Percentiles rank a stretch among this genome's conserved stretches.
Conservation (phyloP, 1,140 invertebrate species). For the Dinoponera quadriceps region DNA sequence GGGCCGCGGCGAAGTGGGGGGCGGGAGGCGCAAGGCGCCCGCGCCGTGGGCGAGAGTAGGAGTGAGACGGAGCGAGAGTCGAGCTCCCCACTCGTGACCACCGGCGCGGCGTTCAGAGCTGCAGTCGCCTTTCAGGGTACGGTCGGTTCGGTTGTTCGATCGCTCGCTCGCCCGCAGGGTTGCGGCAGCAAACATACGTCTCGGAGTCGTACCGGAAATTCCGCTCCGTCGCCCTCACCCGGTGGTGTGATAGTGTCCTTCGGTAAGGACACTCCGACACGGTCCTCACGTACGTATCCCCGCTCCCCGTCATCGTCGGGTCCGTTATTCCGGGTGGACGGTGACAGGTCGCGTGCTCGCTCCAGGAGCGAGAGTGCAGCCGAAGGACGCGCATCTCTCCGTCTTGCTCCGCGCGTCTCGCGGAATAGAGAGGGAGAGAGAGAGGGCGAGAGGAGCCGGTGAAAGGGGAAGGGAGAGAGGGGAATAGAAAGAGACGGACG, state of each 20-base stretch:
- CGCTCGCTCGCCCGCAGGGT: constrained; percentile 20
- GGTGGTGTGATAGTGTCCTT: neutral
- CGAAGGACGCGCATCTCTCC: neutral
- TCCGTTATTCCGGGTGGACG: constrained; percentile 34
- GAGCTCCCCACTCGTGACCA: constrained; percentile 58
- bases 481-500: neutral
- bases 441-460: neutral
- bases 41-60: neutral
- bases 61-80: constrained; percentile 64
- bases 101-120: constrained; percentile 43
- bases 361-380: neutral
- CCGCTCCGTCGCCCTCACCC: neutral
- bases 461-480: no score
- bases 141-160: constrained; percentile 54
- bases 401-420: neutral
- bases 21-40: constrained; percentile 11
- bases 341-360: constrained; percentile 62
- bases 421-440: neutral
- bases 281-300: neutral
- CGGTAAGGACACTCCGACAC: neutral
- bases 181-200: neutral
- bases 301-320: neutral
- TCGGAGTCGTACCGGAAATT: constrained; percentile 10
- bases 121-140: constrained; percentile 77
- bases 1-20: constrained; percentile 21